Conservation (phyloP, 2,797 vertebrate genomes). For the Pangasius mekongensis region DNA sequence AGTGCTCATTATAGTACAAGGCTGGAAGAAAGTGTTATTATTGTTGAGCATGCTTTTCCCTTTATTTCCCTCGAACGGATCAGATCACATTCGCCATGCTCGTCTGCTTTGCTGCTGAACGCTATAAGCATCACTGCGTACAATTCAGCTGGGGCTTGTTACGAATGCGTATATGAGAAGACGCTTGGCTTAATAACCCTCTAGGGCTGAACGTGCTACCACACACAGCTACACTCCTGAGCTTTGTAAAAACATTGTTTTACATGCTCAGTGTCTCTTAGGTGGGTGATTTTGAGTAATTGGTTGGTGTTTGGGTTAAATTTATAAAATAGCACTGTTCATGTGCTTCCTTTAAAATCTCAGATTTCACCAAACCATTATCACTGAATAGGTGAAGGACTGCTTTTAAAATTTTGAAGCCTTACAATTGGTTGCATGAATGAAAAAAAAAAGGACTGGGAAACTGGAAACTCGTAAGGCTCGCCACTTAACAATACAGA, state of each 20-base stretch:
- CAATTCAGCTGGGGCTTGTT: constrained; percentile 12
- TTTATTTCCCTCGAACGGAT: not conserved
- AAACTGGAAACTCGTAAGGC: not conserved
- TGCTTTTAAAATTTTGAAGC: not conserved
- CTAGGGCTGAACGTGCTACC: not conserved
- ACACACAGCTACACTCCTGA: not conserved
- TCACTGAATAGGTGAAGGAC: not conserved
- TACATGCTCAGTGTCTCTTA: not conserved
- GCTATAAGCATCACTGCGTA: not conserved
- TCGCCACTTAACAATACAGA: too few species aligned
- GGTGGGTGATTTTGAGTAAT: not conserved
- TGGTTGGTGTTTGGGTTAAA: not conserved
- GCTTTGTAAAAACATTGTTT: not conserved
- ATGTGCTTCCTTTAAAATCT: not conserved
- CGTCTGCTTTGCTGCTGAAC: not conserved
- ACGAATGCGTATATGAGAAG: not conserved
- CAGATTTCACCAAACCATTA: not conserved
- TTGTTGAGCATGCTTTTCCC: not conserved
- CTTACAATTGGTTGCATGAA: not conserved
- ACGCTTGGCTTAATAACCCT: not conserved
- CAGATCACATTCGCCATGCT: not conserved
- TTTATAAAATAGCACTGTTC: not conserved
- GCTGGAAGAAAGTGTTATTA: not conserved
- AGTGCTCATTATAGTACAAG: not conserved
- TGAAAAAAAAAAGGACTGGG: not conserved